These are phyloP conservation scores for Chaunax sp. DNA, from an alignment of 2,797 vertebrate species.

Conservation along the genomic window DNA sequence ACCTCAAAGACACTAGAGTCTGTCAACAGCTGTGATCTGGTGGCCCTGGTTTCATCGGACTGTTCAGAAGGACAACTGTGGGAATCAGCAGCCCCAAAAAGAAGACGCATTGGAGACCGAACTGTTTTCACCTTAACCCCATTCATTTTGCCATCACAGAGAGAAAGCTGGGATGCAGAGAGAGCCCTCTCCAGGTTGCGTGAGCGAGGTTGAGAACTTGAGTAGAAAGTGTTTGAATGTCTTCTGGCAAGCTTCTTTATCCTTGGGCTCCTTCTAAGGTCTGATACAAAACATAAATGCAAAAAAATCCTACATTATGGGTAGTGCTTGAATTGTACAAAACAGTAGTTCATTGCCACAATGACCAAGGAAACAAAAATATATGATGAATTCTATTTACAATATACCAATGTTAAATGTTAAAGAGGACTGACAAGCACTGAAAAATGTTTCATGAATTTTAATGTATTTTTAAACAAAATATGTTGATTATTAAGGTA, in stretches of 20 bases:
- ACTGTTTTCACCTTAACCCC: constrained; percentile 64
- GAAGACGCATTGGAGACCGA: constrained; percentile 89
- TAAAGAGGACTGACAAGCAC: background rate
- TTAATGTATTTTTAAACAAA: background rate
- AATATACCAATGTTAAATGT: no score
- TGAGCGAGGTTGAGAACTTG: constrained; percentile 82
- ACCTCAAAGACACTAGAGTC: constrained; percentile 85
- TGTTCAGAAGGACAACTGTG: constrained; percentile 41
- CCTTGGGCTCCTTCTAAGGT: constrained; percentile 91
- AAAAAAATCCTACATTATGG: background rate
- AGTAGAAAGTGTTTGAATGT: constrained; percentile 86
- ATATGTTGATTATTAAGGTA: background rate
- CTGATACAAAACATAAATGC: constrained; percentile 55
- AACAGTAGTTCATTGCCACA: background rate
- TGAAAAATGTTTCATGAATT: background rate
- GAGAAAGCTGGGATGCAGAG: constrained; percentile 74
- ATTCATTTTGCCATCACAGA: constrained; percentile 59
- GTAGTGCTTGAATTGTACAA: background rate
- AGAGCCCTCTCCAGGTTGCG: constrained; percentile 82
- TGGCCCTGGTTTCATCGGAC: constrained; percentile 34
- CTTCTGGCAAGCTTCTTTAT: constrained; percentile 87
- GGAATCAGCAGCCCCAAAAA: constrained; percentile 89
- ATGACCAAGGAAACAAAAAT: background rate
- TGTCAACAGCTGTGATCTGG: constrained; percentile 71
- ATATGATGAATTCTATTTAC: no score